Base-by-base conservation (phyloP, 2,113 vertebrate genomes). In the Bos indicus region DNA sequence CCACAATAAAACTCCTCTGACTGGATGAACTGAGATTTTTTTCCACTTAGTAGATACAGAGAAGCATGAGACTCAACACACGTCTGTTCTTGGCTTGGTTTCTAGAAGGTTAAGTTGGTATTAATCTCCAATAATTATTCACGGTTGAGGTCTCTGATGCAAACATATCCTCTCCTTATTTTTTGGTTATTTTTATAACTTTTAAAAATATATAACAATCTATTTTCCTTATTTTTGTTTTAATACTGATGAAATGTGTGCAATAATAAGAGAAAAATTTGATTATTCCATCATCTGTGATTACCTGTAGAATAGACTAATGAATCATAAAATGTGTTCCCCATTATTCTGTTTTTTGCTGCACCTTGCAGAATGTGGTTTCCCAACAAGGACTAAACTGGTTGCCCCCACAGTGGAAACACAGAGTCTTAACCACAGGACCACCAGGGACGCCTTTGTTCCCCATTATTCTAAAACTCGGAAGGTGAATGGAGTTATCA, bases 321-420 rank as follows among this genome's bases (percentile, higher is more conserved):
- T 57, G n/a, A 71, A 89, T 77, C 43, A 77, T n/a, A 48, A 86
- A 77, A 19, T 13, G 51, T n/a, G 80, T 74, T 87, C 7, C 28
- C 14, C 1, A 33, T 0, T 1, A 8, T 16, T 33, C 30, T 33
- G 30, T 62, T 62, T 60, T 60, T 14, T 5, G 57, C 57, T 11
- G 25, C 14, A 33, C 6, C 60, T 62, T 62, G 30, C 14, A 33
- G 60, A 6, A 62, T 62, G 30, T 33, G 12, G 60, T 62, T 62
- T 6, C 60, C 6, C 14, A 62, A 33, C 60, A 6, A 33, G 30
- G 30, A 62, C 2, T 0, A 2, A 16, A 62, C 30, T 7, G 60
- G 28, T 1, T 0, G 11, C 60, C 28, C 14, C 60, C 1, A 0
- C 6, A 64, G 28, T 7, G 6, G 62, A 17, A 33, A 15, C 62